phyloP scores from a whole-genome alignment of 2,888 invertebrate species.

The Phaedon cochleariae region DNA sequence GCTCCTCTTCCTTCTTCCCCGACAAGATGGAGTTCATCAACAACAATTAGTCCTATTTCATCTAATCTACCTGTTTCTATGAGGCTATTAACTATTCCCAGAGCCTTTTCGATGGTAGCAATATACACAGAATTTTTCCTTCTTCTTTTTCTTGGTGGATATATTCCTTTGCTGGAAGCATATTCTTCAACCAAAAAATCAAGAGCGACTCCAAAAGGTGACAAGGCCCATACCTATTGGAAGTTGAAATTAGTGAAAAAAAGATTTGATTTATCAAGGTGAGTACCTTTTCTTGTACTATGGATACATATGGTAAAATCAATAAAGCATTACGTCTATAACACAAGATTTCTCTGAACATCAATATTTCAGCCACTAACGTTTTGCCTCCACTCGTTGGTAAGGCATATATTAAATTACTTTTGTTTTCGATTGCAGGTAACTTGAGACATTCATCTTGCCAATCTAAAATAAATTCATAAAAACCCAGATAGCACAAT shows the following conservation, averaged over 20 bases:
- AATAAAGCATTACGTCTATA: conserved; percentile 85
- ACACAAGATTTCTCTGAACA: conserved; percentile 85
- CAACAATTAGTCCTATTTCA: conserved; percentile 80
- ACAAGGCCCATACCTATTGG: conserved; percentile 78
- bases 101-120: conserved; percentile 95
- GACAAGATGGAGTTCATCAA: conserved; percentile 94
- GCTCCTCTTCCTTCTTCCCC: conserved; percentile 89
- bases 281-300: conserved; percentile 98
- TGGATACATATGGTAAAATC: conserved; percentile 92
- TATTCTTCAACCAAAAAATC: conserved; percentile 95
- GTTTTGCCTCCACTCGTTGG: conserved; percentile 99
- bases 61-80: conserved; percentile 78
- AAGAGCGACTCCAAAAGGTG: conserved; percentile 86
- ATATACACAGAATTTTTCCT: conserved; percentile 83
- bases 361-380: conserved; percentile 93
- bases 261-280: too few species aligned
- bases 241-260: neutral
- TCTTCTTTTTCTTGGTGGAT: conserved; percentile 80
- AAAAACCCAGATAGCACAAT: too few species aligned
- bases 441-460: conserved; percentile 90
- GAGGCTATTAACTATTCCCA: conserved; percentile 84
- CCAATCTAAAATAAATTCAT: conserved; percentile 89
- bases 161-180: conserved; percentile 86
- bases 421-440: conserved; percentile 73
- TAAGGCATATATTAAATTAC: conserved; percentile 89